phyloP scores from a whole-genome alignment of 2,797 vertebrate species.

The Crocodylus rhombifer region DNA sequence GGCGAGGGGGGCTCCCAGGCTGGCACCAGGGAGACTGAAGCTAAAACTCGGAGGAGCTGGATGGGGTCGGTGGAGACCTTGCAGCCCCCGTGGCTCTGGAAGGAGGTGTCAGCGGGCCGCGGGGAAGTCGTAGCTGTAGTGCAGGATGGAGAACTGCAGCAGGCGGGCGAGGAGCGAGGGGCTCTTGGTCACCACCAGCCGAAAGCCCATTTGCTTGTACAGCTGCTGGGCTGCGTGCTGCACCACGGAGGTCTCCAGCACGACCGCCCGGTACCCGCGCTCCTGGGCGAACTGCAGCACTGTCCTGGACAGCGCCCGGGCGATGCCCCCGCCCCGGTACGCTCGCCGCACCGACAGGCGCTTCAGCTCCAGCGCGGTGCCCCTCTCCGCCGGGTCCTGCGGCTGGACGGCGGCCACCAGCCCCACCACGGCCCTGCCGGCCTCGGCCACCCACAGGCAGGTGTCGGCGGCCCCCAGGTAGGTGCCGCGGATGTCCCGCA shows the following conservation, averaged over 20 bases:
- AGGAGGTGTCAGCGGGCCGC: rapidly evolving
- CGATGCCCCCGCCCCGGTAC: conserved; percentile 83
- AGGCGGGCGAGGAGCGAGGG: rapidly evolving
- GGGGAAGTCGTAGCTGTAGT: not conserved
- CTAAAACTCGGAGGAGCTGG: too few species aligned
- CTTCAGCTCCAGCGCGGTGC: conserved; percentile 82
- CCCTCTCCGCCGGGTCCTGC: not conserved
- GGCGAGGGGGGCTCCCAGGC: too few species aligned
- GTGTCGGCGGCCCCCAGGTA: conserved; percentile 73
- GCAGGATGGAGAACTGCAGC: conserved; percentile 74
- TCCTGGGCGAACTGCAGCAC: conserved; percentile 81
- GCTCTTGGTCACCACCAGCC: conserved; percentile 62
- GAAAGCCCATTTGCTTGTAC: conserved; percentile 85
- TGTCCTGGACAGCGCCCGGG: conserved; percentile 81
- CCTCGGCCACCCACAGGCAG: conserved; percentile 87
- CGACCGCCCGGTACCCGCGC: conserved; percentile 75
- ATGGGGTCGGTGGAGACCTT: too few species aligned
- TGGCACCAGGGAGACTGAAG: too few species aligned
- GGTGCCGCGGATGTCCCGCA: conserved; percentile 50
- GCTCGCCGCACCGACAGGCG: conserved; percentile 83
- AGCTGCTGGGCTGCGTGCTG: conserved; percentile 86
- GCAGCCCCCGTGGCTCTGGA: too few species aligned
- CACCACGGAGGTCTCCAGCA: conserved; percentile 84
- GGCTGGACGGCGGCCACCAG: conserved; percentile 78
- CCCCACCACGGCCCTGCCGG: conserved; percentile 79